A percentile compares a stretch with the other conserved stretches of the same genome.
phyloP scores from a whole-genome alignment of 1,140 invertebrate genomes.

The Eupeodes corollae region DNA sequence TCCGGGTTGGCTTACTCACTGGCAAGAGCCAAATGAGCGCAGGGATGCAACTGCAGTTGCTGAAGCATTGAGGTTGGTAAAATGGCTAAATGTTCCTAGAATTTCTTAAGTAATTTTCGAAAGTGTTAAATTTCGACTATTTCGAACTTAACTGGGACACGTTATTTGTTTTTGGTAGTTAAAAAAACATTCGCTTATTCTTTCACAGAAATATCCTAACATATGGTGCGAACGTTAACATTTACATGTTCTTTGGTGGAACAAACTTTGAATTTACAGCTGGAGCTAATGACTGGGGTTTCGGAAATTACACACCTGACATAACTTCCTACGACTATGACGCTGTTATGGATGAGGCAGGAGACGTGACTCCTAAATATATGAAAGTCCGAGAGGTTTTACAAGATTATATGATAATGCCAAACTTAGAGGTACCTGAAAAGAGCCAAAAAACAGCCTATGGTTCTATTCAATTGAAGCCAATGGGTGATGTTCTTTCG shows the following conservation, averaged over 20 bases:
- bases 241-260: conserved; percentile 56
- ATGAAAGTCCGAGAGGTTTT: conserved; percentile 44
- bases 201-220: conserved; percentile 41
- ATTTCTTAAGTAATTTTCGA: too few relatives aligned
- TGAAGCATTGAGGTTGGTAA: conserved; percentile 48
- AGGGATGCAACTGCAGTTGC: conserved; percentile 40
- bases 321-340: conserved; percentile 75
- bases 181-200: too few relatives aligned
- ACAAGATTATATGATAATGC: conserved; percentile 37
- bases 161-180: too few relatives aligned
- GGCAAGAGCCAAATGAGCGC: conserved; percentile 52
- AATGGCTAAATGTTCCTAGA: too few relatives aligned
- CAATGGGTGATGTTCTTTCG: neutral
- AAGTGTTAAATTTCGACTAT: too few relatives aligned
- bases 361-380: conserved; percentile 42
- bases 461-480: neutral
- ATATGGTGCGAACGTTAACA: conserved; percentile 55
- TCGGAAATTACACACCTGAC: conserved; percentile 42
- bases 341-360: conserved; percentile 64
- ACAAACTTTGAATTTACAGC: conserved; percentile 57
- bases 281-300: conserved; percentile 42
- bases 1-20: conserved; percentile 70
- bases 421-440: neutral
- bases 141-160: too few relatives aligned
- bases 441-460: conserved; percentile 1